Evolutionary conservation across 2,888 invertebrate genomes (phyloP).

Genomic region (Octodonta nipae): DNA sequence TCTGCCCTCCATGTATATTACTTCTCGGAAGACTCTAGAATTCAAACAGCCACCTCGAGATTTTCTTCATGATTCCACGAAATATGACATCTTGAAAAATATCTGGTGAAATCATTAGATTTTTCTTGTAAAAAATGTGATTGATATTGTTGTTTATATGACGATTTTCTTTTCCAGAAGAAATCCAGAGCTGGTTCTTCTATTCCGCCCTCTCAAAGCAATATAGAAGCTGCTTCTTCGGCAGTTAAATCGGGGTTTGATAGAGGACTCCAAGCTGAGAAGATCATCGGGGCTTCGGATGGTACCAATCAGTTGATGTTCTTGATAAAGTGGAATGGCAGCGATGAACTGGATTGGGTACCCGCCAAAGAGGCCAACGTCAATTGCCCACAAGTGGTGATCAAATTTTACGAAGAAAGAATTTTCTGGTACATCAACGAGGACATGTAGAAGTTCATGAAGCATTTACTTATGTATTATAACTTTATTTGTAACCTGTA

Average conservation of each 20-base stretch:
- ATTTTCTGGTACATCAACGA: conserved; percentile 85
- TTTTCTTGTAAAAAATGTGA: too few relatives aligned
- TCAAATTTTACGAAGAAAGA: conserved; percentile 89
- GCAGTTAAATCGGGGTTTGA: conserved; percentile 55
- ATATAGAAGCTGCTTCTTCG: conserved; percentile 17
- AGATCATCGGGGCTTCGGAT: conserved; percentile 74
- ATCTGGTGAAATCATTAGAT: too few relatives aligned
- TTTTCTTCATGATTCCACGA: too few relatives aligned
- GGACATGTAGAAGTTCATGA: conserved; percentile 20
- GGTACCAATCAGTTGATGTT: conserved; percentile 75
- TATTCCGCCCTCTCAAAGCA: conserved; percentile 7
- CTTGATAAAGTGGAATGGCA: conserved; percentile 86
- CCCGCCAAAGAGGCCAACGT: conserved; percentile 81
- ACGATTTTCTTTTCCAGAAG: too few relatives aligned
- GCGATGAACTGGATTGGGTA: conserved; percentile 88
- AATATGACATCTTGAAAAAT: too few relatives aligned
- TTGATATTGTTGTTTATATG: too few relatives aligned
- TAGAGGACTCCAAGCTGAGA: conserved; percentile 68
- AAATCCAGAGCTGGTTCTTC: conserved; percentile 10
- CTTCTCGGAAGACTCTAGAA: too few relatives aligned
- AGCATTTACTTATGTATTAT: too few relatives aligned
- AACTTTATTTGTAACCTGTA: too few relatives aligned
- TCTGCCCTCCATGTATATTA: too few relatives aligned
- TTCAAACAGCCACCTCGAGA: too few relatives aligned
- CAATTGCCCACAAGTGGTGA: conserved; percentile 88